Evolutionary conservation across 2,113 vertebrate genomes (phyloP), one percentile per base, ranked within the genome.

Genomic region (Siniperca chuatsi): DNA sequence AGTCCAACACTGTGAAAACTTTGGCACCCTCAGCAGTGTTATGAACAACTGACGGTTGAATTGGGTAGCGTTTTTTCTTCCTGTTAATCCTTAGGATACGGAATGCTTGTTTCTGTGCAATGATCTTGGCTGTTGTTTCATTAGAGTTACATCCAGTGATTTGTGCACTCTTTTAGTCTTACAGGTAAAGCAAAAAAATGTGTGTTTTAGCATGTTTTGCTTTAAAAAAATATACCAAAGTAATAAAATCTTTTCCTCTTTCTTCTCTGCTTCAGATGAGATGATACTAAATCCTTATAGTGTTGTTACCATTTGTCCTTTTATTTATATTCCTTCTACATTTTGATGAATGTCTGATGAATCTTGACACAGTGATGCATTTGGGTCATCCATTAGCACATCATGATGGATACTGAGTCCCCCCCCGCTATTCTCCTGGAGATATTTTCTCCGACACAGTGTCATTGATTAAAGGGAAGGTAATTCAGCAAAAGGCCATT

Each of bases 391-490:
- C 79, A 87, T 90, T 85, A 90, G 81, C 61, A n/a, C 85, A 62
- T 75, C 35, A 50, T 94, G 92, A 93, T 87, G 87, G 90, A 95
- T 94, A 85, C 25, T 9, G 25, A 61, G 58, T 35, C 78, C 60
- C 52, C 58, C 50, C 25, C 68, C 55, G 21, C 64, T 75, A 15
- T 87, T 91, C 83, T 92, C 84, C 84, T 48, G 75, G 62, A 90
- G 86, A 85, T 85, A 82, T 92, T 92, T 87, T 87, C 84, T 87
- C 83, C 52, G 71, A 81, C 42, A 44, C 71, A 8, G 29, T 89
- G 92, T 87, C 93, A 94, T 92, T 95, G 92, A 94, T 94, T 94
- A 94, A 92, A 88, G 70, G 57, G 83, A 80, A 85, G 75, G 92
- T 88, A 92, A 92, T 92, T 93, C 81, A 78, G 57, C 65, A 75